phyloP scores from a whole-genome alignment of 1,140 invertebrate species.

The Sitodiplosis mosellana region DNA sequence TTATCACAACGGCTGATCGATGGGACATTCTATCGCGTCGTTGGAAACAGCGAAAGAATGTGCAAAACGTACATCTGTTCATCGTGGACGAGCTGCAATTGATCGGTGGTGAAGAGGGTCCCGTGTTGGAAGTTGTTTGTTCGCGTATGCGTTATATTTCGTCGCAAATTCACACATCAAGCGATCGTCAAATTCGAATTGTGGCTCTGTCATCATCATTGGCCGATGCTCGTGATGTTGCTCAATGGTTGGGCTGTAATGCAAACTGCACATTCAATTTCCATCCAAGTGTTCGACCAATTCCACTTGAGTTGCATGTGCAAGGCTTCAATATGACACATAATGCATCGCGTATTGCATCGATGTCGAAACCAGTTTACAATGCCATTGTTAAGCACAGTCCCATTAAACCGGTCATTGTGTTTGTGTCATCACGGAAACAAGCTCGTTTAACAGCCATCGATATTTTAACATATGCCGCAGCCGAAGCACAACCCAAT shows the following conservation, averaged over 20 bases:
- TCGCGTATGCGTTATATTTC: constrained; percentile 96
- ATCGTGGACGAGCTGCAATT: constrained; percentile 96
- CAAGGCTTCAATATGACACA: constrained; percentile 96
- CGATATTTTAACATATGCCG: constrained; percentile 83
- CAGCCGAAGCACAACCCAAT: constrained; percentile 66
- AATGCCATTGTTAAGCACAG: constrained; percentile 82
- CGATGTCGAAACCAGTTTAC: constrained; percentile 96
- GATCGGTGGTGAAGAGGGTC: constrained; percentile 73
- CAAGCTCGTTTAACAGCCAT: constrained; percentile 88
- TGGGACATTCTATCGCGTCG: constrained; percentile 96
- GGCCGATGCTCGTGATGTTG: constrained; percentile 87
- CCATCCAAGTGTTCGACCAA: constrained; percentile 88
- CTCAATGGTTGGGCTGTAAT: constrained; percentile 91
- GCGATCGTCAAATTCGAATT: constrained; percentile 78
- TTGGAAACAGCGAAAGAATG: constrained; percentile 98
- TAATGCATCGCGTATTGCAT: constrained; percentile 82
- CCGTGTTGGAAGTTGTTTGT: constrained; percentile 91
- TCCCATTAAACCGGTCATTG: constrained; percentile 72
- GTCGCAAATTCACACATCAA: constrained; percentile 48
- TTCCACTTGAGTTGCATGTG: constrained; percentile 89
- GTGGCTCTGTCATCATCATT: constrained; percentile 89
- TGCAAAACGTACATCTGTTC: constrained; percentile 92
- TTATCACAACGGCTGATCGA: constrained; percentile 93
- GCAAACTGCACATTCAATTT: constrained; percentile 94
- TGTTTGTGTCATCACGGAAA: constrained; percentile 93